Conservation (phyloP, 2,888 invertebrate species). For the Hermodice carunculata region DNA sequence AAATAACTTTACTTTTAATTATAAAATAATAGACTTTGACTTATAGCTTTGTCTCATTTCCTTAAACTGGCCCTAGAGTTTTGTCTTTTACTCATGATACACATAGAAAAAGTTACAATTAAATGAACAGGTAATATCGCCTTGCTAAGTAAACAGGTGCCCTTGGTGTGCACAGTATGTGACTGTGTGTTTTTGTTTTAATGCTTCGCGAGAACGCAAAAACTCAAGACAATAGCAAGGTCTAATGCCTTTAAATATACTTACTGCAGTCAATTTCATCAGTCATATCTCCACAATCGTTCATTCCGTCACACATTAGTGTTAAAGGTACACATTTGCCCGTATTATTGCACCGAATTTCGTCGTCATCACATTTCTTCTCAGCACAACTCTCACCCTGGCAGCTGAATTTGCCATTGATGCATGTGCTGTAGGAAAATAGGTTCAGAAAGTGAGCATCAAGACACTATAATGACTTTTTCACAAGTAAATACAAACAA, state of each 20-base stretch:
- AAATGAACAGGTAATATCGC: too few species aligned
- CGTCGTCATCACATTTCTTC: conserved; percentile 26
- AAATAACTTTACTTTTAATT: too few species aligned
- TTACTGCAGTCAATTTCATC: conserved; percentile 40
- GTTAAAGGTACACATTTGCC: conserved; percentile 22
- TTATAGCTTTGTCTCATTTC: too few species aligned
- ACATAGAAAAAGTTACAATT: too few species aligned
- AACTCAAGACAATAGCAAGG: too few species aligned
- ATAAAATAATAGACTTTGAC: too few species aligned
- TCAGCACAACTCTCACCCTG: conserved; percentile 38
- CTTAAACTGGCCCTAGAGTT: too few species aligned
- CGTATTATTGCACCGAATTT: conserved; percentile 28
- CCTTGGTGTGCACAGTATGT: too few species aligned
- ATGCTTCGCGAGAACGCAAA: too few species aligned
- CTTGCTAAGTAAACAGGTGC: too few species aligned
- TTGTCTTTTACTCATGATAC: too few species aligned
- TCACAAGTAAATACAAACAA: not conserved
- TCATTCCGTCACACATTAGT: conserved; percentile 32
- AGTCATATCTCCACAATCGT: conserved; percentile 39
- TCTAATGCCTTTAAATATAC: not conserved
- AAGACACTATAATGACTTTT: not conserved
- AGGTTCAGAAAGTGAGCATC: not conserved
- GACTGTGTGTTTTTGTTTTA: too few species aligned
- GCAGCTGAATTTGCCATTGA: conserved; percentile 51
- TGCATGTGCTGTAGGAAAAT: conserved; percentile 42